phyloP scores from a whole-genome alignment of 2,888 invertebrate genomes.

The Agrilus cyanescens region DNA sequence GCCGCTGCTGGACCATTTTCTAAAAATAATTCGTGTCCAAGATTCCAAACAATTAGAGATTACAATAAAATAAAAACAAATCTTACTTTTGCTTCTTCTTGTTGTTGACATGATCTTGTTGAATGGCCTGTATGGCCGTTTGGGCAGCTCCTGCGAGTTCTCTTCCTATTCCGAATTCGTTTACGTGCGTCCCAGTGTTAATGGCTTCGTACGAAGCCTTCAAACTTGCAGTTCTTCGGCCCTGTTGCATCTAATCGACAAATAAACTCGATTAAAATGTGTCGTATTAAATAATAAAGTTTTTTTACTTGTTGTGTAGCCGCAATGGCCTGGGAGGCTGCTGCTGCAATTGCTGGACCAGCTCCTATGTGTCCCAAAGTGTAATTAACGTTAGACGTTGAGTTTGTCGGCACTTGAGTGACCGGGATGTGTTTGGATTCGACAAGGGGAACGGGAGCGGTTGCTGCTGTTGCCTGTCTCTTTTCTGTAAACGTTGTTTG shows the following conservation, averaged over 20 bases:
- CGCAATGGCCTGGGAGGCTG: conserved; percentile 91
- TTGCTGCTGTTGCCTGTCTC: conserved; percentile 30
- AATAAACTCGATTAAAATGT: not conserved
- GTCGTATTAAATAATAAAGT: not conserved
- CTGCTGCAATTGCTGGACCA: conserved; percentile 82
- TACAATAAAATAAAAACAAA: not conserved
- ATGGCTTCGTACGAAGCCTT: conserved; percentile 94
- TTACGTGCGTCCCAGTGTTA: conserved; percentile 45
- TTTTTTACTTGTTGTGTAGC: conserved; percentile 72
- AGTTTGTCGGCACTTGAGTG: conserved; percentile 16
- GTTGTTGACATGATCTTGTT: conserved; percentile 43
- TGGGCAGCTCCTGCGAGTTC: conserved; percentile 63
- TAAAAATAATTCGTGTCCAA: conserved; percentile 16
- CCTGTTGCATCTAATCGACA: conserved; percentile 70
- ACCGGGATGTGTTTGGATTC: conserved; percentile 23
- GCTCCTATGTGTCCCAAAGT: conserved; percentile 75
- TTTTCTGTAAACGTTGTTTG: conserved; percentile 38
- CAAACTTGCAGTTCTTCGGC: conserved; percentile 81
- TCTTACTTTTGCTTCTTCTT: conserved; percentile 51
- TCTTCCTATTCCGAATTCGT: conserved; percentile 56
- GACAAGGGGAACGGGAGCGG: conserved; percentile 21
- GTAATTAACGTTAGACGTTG: conserved; percentile 47
- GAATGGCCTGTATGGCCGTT: conserved; percentile 58
- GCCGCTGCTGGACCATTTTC: conserved; percentile 27
- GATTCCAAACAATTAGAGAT: not conserved